phyloP scores from a whole-genome alignment of 2,113 vertebrate species.

The Actinemys pallida region DNA sequence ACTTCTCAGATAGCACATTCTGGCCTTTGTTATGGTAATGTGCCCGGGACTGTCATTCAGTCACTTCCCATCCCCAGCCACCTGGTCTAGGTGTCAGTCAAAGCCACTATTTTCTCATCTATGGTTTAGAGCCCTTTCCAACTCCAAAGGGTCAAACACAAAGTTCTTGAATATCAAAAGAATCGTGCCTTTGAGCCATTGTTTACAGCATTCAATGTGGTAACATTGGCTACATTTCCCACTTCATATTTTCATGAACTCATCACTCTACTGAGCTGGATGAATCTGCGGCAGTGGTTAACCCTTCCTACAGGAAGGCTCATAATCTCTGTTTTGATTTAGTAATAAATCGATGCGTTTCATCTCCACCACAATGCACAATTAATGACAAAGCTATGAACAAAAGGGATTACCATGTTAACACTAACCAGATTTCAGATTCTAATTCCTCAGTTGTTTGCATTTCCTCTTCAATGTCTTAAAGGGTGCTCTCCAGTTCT shows the following conservation, averaged over 20 bases:
- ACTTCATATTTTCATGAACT: constrained; percentile 42
- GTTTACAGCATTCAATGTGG: constrained; percentile 29
- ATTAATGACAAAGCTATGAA: constrained; percentile 45
- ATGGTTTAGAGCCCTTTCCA: background rate
- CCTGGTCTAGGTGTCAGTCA: background rate
- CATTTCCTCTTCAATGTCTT: background rate
- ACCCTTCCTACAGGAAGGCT: constrained; percentile 46
- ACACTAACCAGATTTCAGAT: background rate
- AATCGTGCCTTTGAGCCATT: background rate
- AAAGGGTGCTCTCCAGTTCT: background rate
- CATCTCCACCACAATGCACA: constrained; percentile 33
- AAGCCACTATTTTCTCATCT: background rate
- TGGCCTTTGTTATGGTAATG: background rate
- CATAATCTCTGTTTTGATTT: background rate
- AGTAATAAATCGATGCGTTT: constrained; percentile 33
- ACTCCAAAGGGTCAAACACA: background rate
- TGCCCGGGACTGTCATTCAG: background rate
- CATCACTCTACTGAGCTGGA: constrained; percentile 43
- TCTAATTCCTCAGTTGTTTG: background rate
- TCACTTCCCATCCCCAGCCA: background rate
- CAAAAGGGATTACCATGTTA: background rate
- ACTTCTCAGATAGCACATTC: background rate
- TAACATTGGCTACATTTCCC: constrained; percentile 52
- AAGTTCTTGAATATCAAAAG: background rate
- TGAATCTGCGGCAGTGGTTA: constrained; percentile 37